These are phyloP conservation scores for Xylocopa sonorina DNA, from an alignment of 1,140 invertebrate species.

Conservation along the genomic window DNA sequence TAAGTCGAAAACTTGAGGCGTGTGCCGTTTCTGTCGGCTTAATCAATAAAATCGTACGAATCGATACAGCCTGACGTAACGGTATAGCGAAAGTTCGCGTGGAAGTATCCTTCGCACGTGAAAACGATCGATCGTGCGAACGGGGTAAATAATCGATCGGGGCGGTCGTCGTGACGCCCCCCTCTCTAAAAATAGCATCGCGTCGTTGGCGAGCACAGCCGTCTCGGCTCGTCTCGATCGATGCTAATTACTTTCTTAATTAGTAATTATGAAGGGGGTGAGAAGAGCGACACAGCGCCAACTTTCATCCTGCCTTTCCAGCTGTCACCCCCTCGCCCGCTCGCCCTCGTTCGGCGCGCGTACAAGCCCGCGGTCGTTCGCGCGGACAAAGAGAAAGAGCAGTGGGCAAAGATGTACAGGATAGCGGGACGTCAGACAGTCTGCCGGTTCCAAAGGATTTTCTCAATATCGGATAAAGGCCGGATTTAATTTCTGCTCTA, in stretches of 20 bases:
- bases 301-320: not conserved
- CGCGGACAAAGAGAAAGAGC: not conserved
- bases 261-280: slow-evolving; percentile 58
- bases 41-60: slow-evolving; percentile 10
- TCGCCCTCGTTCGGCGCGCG: not conserved
- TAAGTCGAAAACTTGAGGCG: not conserved
- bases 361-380: not conserved
- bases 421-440: slow-evolving; percentile 54
- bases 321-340: not conserved
- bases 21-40: not conserved
- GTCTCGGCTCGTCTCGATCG: slow-evolving; percentile 30
- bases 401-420: slow-evolving; percentile 35
- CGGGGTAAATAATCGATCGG: slow-evolving; percentile 18
- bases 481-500: slow-evolving; percentile 68
- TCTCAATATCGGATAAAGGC: slow-evolving; percentile 67
- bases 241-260: slow-evolving; percentile 67
- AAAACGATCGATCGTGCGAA: not conserved
- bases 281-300: slow-evolving; percentile 26
- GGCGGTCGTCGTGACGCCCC: not conserved
- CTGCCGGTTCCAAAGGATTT: slow-evolving; percentile 61
- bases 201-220: not conserved
- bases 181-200: slow-evolving; percentile 38
- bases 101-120: not conserved
- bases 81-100: not conserved
- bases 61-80: not conserved